Base-by-base conservation (phyloP, 2,888 invertebrate species). In the Cerceris rybyensis region DNA sequence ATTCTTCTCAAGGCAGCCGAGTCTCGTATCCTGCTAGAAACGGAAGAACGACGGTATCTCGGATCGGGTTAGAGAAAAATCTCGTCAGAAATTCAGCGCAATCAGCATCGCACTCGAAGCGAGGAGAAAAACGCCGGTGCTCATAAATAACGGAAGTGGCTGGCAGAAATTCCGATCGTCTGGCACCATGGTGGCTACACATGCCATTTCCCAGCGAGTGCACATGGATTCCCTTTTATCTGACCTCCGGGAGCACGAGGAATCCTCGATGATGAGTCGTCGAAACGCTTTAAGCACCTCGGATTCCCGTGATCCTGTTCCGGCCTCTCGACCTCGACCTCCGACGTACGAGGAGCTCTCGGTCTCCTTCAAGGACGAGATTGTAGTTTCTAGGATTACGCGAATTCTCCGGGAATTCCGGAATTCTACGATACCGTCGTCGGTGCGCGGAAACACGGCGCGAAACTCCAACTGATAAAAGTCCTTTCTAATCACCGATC, bases 221-320 rank as follows among this genome's bases (percentile, higher is more conserved):
- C 75, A 79, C 80, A 83, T 79, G 82, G 82, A 85, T 88, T 80
- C 82, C 73, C 84, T 87, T 88, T 89, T 89, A 89, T 83, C 88
- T 81, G 82, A 81, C 68, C 68, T 65, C 55, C 42, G 57, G 58
- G 82, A 76, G 78, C 80, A 78, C 71, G 80, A 77, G 80, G 88
- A 86, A 89, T 88, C 81, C 84, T 78, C 87, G 82, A 86, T 88
- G 88, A 89, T 78, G 88, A 88, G 88, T 86, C 85, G 87, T 85
- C 84, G 84, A 84, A 88, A 85, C 83, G 81, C 78, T 75, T 83
- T 75, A 82, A 85, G 85, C 83, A 85, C 83, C 87, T 66, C 78
- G 86, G 86, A 88, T 88, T 88, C 88, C 71, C 86, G 71, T 72
- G 83, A 79, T 83, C 76, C 82, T 81, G 79, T 82, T 79, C 82